Conservation (phyloP, 1,140 invertebrate genomes). For the Cyphomyrmex costatus region DNA sequence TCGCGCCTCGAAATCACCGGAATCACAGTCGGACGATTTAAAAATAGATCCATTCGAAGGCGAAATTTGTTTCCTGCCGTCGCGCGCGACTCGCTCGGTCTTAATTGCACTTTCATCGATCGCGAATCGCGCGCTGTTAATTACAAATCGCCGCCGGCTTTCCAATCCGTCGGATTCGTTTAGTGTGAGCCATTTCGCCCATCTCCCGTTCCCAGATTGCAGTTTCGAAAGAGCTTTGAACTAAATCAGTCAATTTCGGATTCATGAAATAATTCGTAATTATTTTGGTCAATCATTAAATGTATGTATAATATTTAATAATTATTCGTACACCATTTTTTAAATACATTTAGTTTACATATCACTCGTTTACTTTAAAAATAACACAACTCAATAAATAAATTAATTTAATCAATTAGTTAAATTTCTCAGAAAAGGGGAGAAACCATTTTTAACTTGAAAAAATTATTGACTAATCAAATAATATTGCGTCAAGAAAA, state of each 20-base stretch:
- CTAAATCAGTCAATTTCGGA: background rate
- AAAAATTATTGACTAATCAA: too few species aligned
- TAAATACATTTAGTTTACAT: too few species aligned
- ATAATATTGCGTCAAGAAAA: too few species aligned
- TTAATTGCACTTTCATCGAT: constrained; percentile 63
- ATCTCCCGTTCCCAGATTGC: background rate
- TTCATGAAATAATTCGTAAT: background rate
- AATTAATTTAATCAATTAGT: too few species aligned
- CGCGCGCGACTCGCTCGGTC: constrained; percentile 48
- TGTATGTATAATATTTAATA: too few species aligned
- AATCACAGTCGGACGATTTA: constrained; percentile 17
- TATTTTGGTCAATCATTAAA: background rate
- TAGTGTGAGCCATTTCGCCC: constrained; percentile 31
- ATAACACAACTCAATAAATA: too few species aligned
- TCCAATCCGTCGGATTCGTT: constrained; percentile 55
- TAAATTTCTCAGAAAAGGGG: too few species aligned
- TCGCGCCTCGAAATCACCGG: constrained; percentile 13
- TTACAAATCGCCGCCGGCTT: constrained; percentile 52
- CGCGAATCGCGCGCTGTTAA: constrained; percentile 55
- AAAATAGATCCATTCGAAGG: constrained; percentile 58
- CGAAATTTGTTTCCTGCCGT: constrained; percentile 58
- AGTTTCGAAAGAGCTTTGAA: background rate
- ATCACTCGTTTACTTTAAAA: too few species aligned
- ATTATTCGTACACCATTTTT: too few species aligned
- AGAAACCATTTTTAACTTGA: too few species aligned